phyloP scores from a whole-genome alignment of 1,140 invertebrate species.

The Anoplophora glabripennis region DNA sequence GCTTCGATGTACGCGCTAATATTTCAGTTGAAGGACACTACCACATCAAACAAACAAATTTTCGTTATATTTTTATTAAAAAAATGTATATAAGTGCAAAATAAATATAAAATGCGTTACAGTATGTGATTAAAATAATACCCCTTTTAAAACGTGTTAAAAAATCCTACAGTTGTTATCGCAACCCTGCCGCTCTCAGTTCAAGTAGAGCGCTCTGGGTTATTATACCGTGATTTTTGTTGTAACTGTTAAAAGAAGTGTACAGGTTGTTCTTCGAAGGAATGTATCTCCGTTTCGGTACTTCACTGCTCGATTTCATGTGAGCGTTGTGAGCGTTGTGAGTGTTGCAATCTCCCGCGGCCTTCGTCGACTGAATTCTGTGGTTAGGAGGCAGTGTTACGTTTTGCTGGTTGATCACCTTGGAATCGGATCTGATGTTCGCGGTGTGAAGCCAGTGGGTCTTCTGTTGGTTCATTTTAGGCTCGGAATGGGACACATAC shows the following conservation, averaged over 20 bases:
- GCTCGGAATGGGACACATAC: conserved; percentile 31
- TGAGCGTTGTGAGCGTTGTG: conserved; percentile 15
- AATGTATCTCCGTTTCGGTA: conserved; percentile 23
- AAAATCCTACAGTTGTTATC: conserved; percentile 27
- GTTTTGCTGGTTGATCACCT: conserved; percentile 21
- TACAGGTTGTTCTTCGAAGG: conserved; percentile 27
- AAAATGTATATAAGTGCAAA: conserved; percentile 18
- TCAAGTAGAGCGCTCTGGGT: conserved; percentile 47
- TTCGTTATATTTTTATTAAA: conserved; percentile 9
- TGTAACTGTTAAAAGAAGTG: conserved; percentile 42
- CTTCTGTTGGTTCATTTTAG: conserved; percentile 28
- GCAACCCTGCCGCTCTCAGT: conserved; percentile 42
- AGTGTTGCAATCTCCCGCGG: conserved; percentile 18
- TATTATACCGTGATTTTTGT: conserved; percentile 46
- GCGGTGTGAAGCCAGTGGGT: conserved; percentile 14
- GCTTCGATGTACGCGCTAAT: too few relatives aligned
- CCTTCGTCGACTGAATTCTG: conserved; percentile 10
- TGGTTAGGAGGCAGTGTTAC: conserved; percentile 10
- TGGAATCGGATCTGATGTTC: conserved; percentile 31
- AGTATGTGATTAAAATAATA: conserved; percentile 20
- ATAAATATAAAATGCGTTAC: conserved; percentile 16
- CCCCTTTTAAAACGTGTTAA: not conserved
- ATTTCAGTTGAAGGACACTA: too few relatives aligned
- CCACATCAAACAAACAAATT: not conserved
- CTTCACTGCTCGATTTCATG: conserved; percentile 27